phyloP scores from a whole-genome alignment of 2,797 vertebrate genomes.

The Ctenopoma multispine region DNA sequence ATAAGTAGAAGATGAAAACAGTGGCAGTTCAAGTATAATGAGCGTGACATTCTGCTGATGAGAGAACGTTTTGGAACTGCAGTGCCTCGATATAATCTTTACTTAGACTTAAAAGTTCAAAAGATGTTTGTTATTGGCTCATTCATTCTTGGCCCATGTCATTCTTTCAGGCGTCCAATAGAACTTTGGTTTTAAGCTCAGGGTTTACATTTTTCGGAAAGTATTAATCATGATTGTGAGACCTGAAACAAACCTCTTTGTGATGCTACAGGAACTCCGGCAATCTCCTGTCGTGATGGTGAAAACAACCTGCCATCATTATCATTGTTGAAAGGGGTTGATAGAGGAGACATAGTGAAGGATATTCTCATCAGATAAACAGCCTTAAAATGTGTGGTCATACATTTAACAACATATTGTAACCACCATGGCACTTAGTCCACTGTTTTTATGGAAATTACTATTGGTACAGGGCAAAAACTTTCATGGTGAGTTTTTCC shows the following conservation, averaged over 20 bases:
- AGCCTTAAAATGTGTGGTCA: not conserved
- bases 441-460: constrained; percentile 33
- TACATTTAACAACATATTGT: constrained; percentile 20
- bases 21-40: constrained; percentile 23
- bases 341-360: not conserved
- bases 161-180: constrained; percentile 17
- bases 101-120: constrained; percentile 34
- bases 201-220: constrained; percentile 40
- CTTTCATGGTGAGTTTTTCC: constrained; percentile 30
- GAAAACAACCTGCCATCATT: constrained; percentile 24
- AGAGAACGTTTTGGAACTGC: constrained; percentile 23
- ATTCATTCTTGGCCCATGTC: too few relatives aligned
- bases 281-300: constrained; percentile 27
- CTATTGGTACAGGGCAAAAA: constrained; percentile 1
- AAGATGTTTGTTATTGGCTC: constrained; percentile 32
- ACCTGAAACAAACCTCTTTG: constrained; percentile 15
- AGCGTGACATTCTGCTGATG: constrained; percentile 27
- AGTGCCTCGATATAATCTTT: constrained; percentile 44
- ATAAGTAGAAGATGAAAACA: constrained; percentile 56
- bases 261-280: constrained; percentile 25
- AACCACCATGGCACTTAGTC: constrained; percentile 7
- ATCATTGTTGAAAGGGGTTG: constrained; percentile 8
- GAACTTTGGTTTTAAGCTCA: constrained; percentile 33
- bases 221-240: constrained; percentile 20
- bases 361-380: too few relatives aligned